These are phyloP conservation scores for Vidua macroura DNA, from an alignment of 2,113 vertebrate species.

Conservation along the genomic window DNA sequence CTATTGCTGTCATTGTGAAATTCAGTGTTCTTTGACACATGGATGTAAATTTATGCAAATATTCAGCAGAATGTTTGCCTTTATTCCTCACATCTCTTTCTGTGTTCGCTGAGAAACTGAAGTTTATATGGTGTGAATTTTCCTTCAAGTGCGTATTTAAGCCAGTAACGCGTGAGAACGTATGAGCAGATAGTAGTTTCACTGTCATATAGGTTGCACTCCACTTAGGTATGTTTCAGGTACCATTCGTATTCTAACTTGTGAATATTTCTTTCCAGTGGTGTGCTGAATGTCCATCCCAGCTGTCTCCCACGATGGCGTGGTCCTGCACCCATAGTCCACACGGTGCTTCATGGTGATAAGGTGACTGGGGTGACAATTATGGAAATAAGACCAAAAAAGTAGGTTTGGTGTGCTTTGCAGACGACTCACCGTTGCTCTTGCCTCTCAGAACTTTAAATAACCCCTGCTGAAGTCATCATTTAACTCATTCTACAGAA, in stretches of 20 bases:
- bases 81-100: background rate
- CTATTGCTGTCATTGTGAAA: accelerated
- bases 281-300: constrained; percentile 91
- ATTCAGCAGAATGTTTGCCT: background rate
- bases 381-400: constrained; percentile 91
- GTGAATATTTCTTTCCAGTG: constrained; percentile 73
- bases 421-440: background rate
- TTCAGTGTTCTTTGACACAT: background rate
- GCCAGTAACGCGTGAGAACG: background rate
- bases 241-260: background rate
- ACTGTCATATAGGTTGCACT: background rate
- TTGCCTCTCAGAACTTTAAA: background rate
- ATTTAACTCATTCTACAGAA: background rate
- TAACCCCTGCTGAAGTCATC: background rate
- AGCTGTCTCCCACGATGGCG: constrained; percentile 94
- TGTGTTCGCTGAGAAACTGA: background rate
- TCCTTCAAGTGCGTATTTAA: background rate
- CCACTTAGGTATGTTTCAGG: background rate
- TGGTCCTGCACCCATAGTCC: constrained; percentile 90
- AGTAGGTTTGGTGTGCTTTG: constrained; percentile 64
- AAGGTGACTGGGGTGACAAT: constrained; percentile 87
- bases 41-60: background rate
- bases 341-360: constrained; percentile 89
- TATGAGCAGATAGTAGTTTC: background rate
- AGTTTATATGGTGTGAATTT: background rate